Base-by-base conservation (phyloP, 2,113 vertebrate species). In the Stegostoma tigrinum region DNA sequence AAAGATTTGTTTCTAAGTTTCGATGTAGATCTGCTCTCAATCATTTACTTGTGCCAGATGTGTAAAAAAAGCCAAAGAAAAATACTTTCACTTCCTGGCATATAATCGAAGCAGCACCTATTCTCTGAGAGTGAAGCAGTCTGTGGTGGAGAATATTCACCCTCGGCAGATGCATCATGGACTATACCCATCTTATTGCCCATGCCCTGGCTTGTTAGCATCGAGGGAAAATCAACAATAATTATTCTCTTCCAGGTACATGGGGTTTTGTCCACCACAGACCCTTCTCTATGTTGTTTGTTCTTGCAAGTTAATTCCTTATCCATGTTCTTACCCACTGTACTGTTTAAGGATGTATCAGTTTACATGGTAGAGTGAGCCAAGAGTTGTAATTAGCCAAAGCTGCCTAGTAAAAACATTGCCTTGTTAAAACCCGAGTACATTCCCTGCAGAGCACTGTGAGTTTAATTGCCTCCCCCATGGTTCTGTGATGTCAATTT, bases 311-410 rank as follows among this genome's bases (percentile, higher is more conserved):
- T 38, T n/a, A 67, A 93, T 93, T 66, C 6, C 19, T 67, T 21
- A n/a, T 38, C 89, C 61, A 8, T 23, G n/a, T 19, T 66, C 89
- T 23, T 66, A 66, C 55, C 85, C 19, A 24, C 61, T 66, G 61
- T 66, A 42, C 89, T 66, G 89, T 38, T 75, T 67, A 66, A 91
- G n/a, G 89, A 93, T n/a, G n/a, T 7, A 66, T 93, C 61, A 93
- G 89, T 93, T 93, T 67, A 93, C 61, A 38, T 93, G 89, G 89
- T 67, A 38, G 89, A 67, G 66, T 93, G 89, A 42, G 89, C n/a
- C 89, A 93, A 67, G 38, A 7, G n/a, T 93, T 93, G 89, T 66
- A 93, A 93, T 66, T 67, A 93, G 89, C 34, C 19, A 93, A 93
- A 93, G 23, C 87, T 55, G 52, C 7, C 52, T 55, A 34, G 24